Base-by-base conservation (phyloP, 2,888 invertebrate genomes). In the Macrophya alboannulata region DNA sequence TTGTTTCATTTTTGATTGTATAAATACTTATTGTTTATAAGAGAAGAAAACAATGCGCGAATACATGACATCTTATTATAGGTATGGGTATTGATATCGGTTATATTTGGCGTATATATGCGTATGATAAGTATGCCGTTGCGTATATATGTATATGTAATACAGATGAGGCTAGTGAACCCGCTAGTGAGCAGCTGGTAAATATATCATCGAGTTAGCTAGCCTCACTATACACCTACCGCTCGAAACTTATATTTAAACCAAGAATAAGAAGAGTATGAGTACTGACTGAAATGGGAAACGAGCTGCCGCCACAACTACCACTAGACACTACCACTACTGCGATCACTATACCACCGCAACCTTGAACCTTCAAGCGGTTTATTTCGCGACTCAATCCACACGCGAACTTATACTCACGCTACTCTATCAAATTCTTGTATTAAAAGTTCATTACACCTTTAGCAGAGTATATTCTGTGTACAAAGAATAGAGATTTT, bases 191-290 rank as follows among this genome's bases (percentile, higher is more conserved):
- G 43, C 83, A 37, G 45, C 71, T 72, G 76, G 76, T 85, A 85
- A 85, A 85, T 85, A 85, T 85, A 85, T 85, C 84, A 81, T 31
- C 71, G 72, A 71, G 85, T 85, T 85, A 84, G 84, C 85, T 62
- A 85, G 74, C 85, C 84, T 85, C 82, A 68, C 85, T 72, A 25
- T 43, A 82, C 43, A 12, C 51, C 31, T 25, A 48, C 48, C 68
- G 72, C 81, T 71, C n/a, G 25, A 25, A 51, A 68, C 37, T 85
- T 85, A 85, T 74, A 85, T 85, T 85, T 85, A 84, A 85, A 84
- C 84, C 83, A 21, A 71, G 84, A 81, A 51, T 31, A 31, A 48
- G 51, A 55, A 37, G 51, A 37, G 68, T 12, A 48, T 37, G 25
- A 43, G 43, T 43, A 51, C 15, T 83, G 84, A 85, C n/a, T 76